Evolutionary conservation across 2,888 invertebrate species (phyloP).

Genomic region (Cylindroiulus punctatus): DNA sequence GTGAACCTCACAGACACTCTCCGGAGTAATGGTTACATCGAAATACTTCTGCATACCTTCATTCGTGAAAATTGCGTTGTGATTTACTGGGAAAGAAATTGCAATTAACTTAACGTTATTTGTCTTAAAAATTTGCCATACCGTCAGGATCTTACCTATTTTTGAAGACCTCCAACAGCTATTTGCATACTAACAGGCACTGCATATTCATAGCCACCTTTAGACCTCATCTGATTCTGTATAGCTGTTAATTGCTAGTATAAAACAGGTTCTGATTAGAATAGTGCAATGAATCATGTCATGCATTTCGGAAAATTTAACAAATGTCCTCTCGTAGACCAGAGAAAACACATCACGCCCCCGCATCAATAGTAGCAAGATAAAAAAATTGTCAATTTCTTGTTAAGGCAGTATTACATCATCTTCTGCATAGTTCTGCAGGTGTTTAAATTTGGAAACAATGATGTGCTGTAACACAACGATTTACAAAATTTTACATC

Average conservation of each 20-base stretch:
- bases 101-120: neutral
- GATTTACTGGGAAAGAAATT: neutral
- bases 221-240: constrained; percentile 95
- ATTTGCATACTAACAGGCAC: constrained; percentile 61
- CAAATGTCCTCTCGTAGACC: too few species aligned
- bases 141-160: neutral
- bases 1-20: neutral
- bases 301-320: too few species aligned
- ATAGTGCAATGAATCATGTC: too few species aligned
- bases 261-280: constrained; percentile 5
- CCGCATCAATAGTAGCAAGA: too few species aligned
- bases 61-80: neutral
- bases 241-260: constrained; percentile 79
- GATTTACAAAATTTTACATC: too few species aligned
- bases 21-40: neutral
- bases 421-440: too few species aligned
- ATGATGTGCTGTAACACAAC: too few species aligned
- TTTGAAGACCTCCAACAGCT: constrained; percentile 57
- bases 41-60: neutral
- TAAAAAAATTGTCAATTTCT: too few species aligned
- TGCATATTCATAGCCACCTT: constrained; percentile 89
- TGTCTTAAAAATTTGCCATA: neutral
- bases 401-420: too few species aligned
- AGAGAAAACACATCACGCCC: too few species aligned
- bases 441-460: too few species aligned